Conservation (phyloP, 2,113 vertebrate genomes). For the Odocoileus hemionus region DNA sequence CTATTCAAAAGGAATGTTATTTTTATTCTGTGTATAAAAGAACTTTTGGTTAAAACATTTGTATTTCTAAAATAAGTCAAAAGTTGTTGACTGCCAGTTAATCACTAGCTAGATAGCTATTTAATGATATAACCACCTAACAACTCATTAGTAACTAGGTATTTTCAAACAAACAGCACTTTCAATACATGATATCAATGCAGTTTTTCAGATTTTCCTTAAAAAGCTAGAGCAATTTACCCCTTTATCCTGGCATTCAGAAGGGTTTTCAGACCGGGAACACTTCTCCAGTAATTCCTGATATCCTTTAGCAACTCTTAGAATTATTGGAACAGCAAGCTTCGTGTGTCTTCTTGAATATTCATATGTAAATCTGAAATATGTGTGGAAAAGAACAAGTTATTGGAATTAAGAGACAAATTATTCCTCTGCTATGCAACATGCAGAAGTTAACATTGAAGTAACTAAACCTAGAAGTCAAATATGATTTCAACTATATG, state of each 20-base stretch:
- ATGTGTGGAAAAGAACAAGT: not conserved
- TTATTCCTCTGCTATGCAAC: not conserved
- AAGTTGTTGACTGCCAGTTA: not conserved
- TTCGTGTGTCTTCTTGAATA: constrained; percentile 65
- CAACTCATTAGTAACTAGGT: not conserved
- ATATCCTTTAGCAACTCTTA: constrained; percentile 56
- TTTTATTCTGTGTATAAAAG: not conserved
- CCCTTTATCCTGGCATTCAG: constrained; percentile 61
- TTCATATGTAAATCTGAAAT: constrained; percentile 70
- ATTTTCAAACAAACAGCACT: not conserved
- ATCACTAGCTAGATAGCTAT: not conserved
- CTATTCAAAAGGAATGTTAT: not conserved
- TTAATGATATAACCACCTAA: not conserved
- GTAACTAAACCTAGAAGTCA: not conserved
- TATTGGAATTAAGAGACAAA: not conserved
- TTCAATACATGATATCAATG: not conserved
- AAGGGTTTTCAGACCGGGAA: constrained; percentile 41
- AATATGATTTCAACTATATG: not conserved
- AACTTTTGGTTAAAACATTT: not conserved
- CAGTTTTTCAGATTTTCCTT: not conserved
- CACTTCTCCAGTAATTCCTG: constrained; percentile 64
- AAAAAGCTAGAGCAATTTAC: constrained; percentile 44
- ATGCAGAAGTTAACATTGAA: not conserved
- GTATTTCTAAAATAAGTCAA: constrained; percentile 18
- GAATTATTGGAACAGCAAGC: constrained; percentile 40